A percentile compares a stretch with the other conserved stretches of the same genome.
These are phyloP conservation scores for Sycophila texana DNA, from an alignment of 2,888 invertebrate species.

Conservation along the genomic window DNA sequence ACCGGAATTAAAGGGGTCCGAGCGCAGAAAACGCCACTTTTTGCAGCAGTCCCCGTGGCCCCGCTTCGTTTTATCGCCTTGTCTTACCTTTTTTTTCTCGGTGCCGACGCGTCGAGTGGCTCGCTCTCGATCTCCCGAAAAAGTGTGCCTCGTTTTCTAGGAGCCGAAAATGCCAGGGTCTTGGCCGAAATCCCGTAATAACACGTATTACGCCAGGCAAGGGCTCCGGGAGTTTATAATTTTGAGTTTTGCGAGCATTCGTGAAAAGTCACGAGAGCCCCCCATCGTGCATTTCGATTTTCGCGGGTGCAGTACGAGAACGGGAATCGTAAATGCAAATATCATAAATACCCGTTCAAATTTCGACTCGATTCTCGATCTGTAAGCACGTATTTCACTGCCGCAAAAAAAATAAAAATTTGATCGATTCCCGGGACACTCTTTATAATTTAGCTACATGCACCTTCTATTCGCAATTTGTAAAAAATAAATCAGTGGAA, in stretches of 20 bases:
- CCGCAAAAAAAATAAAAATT: no score
- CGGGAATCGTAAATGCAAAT: constrained; percentile 40
- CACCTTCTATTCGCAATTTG: not conserved
- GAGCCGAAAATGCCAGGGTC: constrained; percentile 28
- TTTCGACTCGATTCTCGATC: constrained; percentile 19
- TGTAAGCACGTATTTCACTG: not conserved
- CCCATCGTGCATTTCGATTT: constrained; percentile 21
- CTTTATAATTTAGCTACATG: no score
- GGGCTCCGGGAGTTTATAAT: constrained; percentile 24
- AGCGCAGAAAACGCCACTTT: constrained; percentile 22
- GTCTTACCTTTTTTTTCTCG: constrained; percentile 1
- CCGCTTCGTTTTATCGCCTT: not conserved
- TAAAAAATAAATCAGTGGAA: not conserved
- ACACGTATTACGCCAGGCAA: constrained; percentile 32
- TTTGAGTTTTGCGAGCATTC: constrained; percentile 15
- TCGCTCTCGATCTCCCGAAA: not conserved
- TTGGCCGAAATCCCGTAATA: constrained; percentile 38
- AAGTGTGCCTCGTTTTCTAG: constrained; percentile 46
- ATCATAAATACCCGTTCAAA: not conserved
- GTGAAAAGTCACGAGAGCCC: constrained; percentile 31
- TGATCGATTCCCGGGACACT: no score
- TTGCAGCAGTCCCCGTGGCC: not conserved
- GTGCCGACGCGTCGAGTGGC: not conserved
- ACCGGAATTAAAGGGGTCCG: constrained; percentile 42
- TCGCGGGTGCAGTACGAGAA: constrained; percentile 15